phyloP scores from a whole-genome alignment of 2,113 vertebrate genomes.

The Conger conger region DNA sequence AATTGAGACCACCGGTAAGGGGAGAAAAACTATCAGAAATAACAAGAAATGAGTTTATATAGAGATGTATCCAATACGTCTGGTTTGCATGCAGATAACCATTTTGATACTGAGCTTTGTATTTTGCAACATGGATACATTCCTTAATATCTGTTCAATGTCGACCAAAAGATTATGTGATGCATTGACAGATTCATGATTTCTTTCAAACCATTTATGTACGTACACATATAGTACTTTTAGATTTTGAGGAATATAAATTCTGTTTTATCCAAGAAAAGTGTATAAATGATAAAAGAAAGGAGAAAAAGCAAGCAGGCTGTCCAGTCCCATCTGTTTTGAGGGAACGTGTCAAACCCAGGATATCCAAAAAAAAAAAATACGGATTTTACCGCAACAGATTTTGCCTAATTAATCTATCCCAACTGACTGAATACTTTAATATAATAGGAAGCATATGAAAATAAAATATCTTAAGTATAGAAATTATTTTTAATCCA shows the following conservation, averaged over 20 bases:
- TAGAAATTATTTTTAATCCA: neutral
- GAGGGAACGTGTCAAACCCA: too few relatives aligned
- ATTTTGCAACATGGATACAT: conserved; percentile 21
- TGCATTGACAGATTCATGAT: neutral
- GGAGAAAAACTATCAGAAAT: neutral
- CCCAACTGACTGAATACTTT: neutral
- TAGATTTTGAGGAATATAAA: neutral
- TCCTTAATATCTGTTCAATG: neutral
- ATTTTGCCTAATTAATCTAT: neutral
- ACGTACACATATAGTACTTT: neutral
- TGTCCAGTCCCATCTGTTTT: neutral
- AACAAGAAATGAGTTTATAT: neutral
- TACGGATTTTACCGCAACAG: neutral
- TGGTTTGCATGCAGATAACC: neutral
- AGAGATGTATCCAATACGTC: neutral
- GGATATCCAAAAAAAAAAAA: neutral
- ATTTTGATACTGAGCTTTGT: neutral
- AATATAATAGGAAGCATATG: neutral
- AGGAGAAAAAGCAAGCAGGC: neutral
- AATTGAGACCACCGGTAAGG: neutral
- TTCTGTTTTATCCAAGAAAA: neutral
- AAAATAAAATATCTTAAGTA: neutral
- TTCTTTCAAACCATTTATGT: conserved; percentile 7
- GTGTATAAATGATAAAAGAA: neutral
- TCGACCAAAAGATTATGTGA: conserved; percentile 15